Conservation (phyloP, 2,797 vertebrate genomes). For the Chelidonichthys spinosus region DNA sequence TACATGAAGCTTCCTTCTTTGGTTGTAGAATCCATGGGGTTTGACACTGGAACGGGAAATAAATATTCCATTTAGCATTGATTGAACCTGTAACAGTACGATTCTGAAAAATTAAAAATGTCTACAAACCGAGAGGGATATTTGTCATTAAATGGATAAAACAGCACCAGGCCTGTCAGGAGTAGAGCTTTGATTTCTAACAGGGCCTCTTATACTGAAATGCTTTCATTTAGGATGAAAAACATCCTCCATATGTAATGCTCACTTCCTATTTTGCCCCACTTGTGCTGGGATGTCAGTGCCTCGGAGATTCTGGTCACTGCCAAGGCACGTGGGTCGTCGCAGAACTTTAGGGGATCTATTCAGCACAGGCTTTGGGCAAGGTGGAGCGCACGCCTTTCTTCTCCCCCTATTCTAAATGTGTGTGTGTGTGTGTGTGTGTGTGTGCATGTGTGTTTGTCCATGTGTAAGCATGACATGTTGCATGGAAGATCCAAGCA, state of each 20-base stretch:
- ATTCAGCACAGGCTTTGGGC: constrained; percentile 94
- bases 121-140: neutral
- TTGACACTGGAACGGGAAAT: constrained; percentile 9
- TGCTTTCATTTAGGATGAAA: constrained; percentile 43
- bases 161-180: neutral
- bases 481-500: constrained; percentile 63
- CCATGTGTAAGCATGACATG: constrained; percentile 43
- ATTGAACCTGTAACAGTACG: neutral
- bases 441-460: constrained; percentile 34
- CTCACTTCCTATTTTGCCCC: constrained; percentile 87
- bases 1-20: neutral
- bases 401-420: constrained; percentile 69
- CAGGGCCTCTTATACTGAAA: neutral
- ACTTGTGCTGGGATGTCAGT: constrained; percentile 88
- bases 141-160: neutral
- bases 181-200: constrained; percentile 2
- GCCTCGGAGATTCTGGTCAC: constrained; percentile 96
- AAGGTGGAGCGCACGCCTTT: constrained; percentile 91
- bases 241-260: constrained; percentile 59
- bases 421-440: constrained; percentile 38
- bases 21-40: neutral
- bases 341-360: constrained; percentile 98
- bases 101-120: neutral
- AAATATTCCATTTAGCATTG: neutral
- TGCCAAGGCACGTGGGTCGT: constrained; percentile 93